These are phyloP conservation scores for Pomacea canaliculata DNA, from an alignment of 2,888 invertebrate genomes.

Conservation along the genomic window DNA sequence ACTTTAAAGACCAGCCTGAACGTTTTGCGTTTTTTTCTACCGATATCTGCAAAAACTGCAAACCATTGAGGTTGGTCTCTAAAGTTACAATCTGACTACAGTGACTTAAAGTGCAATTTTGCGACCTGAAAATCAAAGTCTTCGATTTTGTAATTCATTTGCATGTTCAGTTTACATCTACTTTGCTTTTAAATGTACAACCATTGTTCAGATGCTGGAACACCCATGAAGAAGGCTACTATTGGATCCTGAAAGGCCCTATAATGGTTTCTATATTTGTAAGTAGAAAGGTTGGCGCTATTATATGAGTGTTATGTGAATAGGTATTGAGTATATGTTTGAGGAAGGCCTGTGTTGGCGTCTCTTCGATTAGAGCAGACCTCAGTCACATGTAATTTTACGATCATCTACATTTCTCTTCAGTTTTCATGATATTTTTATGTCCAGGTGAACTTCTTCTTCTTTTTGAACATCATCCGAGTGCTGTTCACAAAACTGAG, in stretches of 20 bases:
- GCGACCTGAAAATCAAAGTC: no score
- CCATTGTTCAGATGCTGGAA: slow-evolving; percentile 37
- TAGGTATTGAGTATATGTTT: slow-evolving; percentile 25
- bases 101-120: no score
- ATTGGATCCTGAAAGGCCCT: slow-evolving; percentile 35
- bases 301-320: slow-evolving; percentile 31
- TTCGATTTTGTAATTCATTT: no score
- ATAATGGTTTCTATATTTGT: slow-evolving; percentile 34
- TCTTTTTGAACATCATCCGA: slow-evolving; percentile 39
- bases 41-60: no score
- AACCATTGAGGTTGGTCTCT: no score
- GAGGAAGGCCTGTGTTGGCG: slow-evolving; percentile 28
- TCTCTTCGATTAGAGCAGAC: slow-evolving; percentile 29
- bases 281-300: slow-evolving; percentile 31
- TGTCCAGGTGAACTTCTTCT: slow-evolving; percentile 37
- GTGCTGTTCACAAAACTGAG: slow-evolving; percentile 36
- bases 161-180: no score
- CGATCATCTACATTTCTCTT: not conserved
- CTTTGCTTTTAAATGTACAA: no score
- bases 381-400: slow-evolving; percentile 31
- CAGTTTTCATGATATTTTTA: not conserved
- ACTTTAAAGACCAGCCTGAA: no score
- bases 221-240: slow-evolving; percentile 27
- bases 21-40: no score
- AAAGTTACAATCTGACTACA: no score